Conservation (phyloP, 2,888 invertebrate genomes). For the Lingula anatina region DNA sequence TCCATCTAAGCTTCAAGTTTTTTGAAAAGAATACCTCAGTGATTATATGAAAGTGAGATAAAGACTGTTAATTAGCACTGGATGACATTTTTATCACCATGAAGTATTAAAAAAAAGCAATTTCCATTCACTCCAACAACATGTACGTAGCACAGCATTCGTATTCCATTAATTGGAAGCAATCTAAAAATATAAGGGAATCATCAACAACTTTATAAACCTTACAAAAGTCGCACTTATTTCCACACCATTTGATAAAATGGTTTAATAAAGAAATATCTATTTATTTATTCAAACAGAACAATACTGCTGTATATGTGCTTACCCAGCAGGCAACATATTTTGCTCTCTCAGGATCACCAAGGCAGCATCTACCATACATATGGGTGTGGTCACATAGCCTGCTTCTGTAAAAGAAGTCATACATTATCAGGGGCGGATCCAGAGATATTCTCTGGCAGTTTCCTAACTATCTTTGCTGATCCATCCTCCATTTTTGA, state of each 20-base stretch:
- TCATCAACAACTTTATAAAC: too few species aligned
- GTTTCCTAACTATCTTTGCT: too few species aligned
- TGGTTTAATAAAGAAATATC: neutral
- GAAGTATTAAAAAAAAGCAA: neutral
- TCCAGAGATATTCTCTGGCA: too few species aligned
- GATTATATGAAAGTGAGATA: neutral
- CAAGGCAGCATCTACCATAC: slow-evolving; percentile 68
- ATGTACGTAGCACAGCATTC: too few species aligned
- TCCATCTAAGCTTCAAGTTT: slow-evolving; percentile 3
- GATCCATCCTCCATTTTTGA: too few species aligned
- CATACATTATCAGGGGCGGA: too few species aligned
- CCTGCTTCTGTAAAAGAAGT: slow-evolving; percentile 62
- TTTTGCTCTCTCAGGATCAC: slow-evolving; percentile 70
- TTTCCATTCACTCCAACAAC: too few species aligned
- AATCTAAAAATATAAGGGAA: neutral
- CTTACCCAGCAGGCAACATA: slow-evolving; percentile 70
- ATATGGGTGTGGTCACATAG: slow-evolving; percentile 75
- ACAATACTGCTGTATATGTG: neutral
- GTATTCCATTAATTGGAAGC: too few species aligned
- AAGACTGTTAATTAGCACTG: neutral
- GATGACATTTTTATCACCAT: neutral
- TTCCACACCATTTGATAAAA: neutral
- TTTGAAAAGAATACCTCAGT: too few species aligned
- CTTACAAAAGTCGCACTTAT: neutral
- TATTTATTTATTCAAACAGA: neutral